Evolutionary conservation across 2,888 invertebrate genomes (phyloP).

Genomic region (Drosophila pegasa): DNA sequence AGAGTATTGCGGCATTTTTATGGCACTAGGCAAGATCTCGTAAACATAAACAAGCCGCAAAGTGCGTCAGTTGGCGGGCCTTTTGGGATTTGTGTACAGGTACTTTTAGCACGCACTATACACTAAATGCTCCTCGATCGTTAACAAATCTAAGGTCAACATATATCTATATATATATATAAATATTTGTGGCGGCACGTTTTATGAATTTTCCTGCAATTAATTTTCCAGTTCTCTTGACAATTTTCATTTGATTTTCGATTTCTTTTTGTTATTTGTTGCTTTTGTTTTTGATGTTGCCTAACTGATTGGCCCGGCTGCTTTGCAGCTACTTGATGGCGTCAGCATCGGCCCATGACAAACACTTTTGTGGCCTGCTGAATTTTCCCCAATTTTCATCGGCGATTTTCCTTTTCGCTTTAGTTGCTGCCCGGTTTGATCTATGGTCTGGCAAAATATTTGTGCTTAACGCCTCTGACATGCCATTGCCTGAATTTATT

Average conservation of each 20-base stretch:
- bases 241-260: slow-evolving; percentile 38
- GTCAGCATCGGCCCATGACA: slow-evolving; percentile 67
- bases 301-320: slow-evolving; percentile 39
- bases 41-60: slow-evolving; percentile 60
- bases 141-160: neutral
- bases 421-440: slow-evolving; percentile 46
- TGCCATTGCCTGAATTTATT: slow-evolving; percentile 63
- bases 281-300: slow-evolving; percentile 14
- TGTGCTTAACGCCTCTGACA: slow-evolving; percentile 48
- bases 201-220: slow-evolving; percentile 47
- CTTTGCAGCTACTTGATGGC: slow-evolving; percentile 50
- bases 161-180: neutral
- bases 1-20: slow-evolving; percentile 46
- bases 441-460: slow-evolving; percentile 60
- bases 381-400: slow-evolving; percentile 27
- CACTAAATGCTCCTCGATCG: neutral
- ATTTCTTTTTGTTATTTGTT: slow-evolving; percentile 23
- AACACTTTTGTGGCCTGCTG: slow-evolving; percentile 57
- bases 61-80: slow-evolving; percentile 53
- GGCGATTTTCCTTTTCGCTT: slow-evolving; percentile 18
- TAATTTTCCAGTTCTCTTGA: slow-evolving; percentile 57
- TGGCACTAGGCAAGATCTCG: slow-evolving; percentile 42
- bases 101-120: slow-evolving; percentile 14
- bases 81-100: slow-evolving; percentile 6
- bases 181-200: slow-evolving; percentile 26